These are phyloP conservation scores for Drosophila parthenogenetica DNA, from an alignment of 2,888 invertebrate species.

Conservation along the genomic window DNA sequence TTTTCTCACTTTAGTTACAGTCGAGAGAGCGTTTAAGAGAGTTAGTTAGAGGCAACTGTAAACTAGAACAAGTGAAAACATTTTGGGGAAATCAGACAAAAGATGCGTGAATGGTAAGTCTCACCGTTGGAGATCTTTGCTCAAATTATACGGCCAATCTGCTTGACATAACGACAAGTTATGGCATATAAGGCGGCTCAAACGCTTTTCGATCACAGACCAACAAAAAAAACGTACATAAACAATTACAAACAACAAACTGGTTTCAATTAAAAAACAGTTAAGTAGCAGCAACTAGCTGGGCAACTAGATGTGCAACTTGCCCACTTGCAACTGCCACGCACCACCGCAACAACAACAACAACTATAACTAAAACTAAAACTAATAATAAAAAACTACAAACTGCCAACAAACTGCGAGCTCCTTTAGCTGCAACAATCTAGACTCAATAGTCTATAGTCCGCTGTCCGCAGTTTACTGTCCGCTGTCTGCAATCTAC, in stretches of 20 bases:
- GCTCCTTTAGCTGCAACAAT: constrained; percentile 38
- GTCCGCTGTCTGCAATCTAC: not conserved
- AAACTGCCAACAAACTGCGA: constrained; percentile 43
- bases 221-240: constrained; percentile 37
- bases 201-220: constrained; percentile 18
- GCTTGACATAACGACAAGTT: constrained; percentile 76
- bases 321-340: constrained; percentile 20
- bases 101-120: constrained; percentile 11
- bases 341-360: constrained; percentile 26
- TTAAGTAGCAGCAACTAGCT: constrained; percentile 60
- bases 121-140: constrained; percentile 30
- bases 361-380: not conserved
- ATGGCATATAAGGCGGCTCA: constrained; percentile 63
- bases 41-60: constrained; percentile 27
- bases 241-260: constrained; percentile 74
- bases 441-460: constrained; percentile 1
- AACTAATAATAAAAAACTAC: constrained; percentile 13
- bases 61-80: constrained; percentile 74
- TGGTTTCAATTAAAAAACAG: constrained; percentile 78
- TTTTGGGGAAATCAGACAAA: constrained; percentile 11
- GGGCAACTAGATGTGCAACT: constrained; percentile 10
- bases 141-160: constrained; percentile 73
- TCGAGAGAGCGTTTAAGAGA: constrained; percentile 27
- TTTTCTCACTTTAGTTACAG: constrained; percentile 67
- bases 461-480: not conserved